Evolutionary conservation across 2,888 invertebrate genomes (phyloP), one percentile per base, ranked within the genome.

Genomic region (Lingula anatina): DNA sequence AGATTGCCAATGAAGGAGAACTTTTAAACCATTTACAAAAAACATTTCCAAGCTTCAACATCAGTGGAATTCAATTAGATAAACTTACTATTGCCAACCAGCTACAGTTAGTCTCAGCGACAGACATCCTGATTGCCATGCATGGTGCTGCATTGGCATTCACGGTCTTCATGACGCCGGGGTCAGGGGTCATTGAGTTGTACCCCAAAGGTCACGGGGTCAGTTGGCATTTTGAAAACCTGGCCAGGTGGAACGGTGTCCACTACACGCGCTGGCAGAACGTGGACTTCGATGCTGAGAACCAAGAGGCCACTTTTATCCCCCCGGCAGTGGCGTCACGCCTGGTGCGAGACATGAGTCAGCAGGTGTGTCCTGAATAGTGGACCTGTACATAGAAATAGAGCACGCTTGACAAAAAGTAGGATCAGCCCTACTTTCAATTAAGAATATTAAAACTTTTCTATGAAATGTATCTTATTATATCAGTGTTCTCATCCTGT

Each of bases 101-200:
- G 57, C 56, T 76, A 25, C 31, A 60, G 35, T 21, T 59, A 2
- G 60, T 74, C 5, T 37, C 63, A 1, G 51, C 57, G 9, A 67
- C 73, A 1, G 74, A 75, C 56, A 62, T 76, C 43, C 55, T 75
- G n/a, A 61, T 75, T 1, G 75, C 75, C 2, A 73, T 76, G 71
- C 76, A 75, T 37, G 76, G 76, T 4, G 76, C 75, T 2, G 75
- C 73, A 2, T 55, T 76, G 21, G 64, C 72, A 3, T 67, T 71
- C 43, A 60, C 71, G 2, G 46, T 74, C 7, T 74, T 75, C 49
- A 54, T 76, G n/a, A 70, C 71, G 0, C 50, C 55, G 15, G 61
- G 65, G 37, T 61, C 63, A 0, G 72, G 64, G 0, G 55, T 76
- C 0, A 56, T 76, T 7, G 76, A 76, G 50, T 49, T 75, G 9